Evolutionary conservation across 2,888 invertebrate species (phyloP), one percentile per base, ranked within the genome.

Genomic region (Pteria penguin): DNA sequence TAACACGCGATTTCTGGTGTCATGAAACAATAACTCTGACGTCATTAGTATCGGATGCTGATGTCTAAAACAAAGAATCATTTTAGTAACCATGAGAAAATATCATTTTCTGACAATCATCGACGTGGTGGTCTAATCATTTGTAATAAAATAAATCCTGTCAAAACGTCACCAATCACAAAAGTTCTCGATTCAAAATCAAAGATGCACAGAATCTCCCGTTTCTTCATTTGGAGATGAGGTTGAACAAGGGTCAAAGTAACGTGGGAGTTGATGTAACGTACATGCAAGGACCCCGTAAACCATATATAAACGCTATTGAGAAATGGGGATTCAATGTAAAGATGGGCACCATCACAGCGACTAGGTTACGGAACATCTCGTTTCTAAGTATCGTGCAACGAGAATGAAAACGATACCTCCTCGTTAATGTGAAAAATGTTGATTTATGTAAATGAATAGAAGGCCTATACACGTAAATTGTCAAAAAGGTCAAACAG

Each of bases 361-460:
- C 18, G 27, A 14, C 22, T 60, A 24, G 22, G 11, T 26, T 26
- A 26, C 27, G 27, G 27, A 60, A 24, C 24, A 60, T 60, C 26
- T 26, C 27, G 26, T 26, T 60, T 60, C 60, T 27, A 60, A 45
- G 27, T 60, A 18, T 69, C 67, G 69, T 70, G 75, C 69, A 65
- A 62, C 54, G 63, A 67, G 75, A 52, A 18, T 69, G 72, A 69
- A 77, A 70, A 69, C 24, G 62, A 70, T 77, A 63, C 65, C 33
- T 27, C 55, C 55, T 62, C 29, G 45, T 69, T 36, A 58, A 22
- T 65, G 72, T 72, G 60, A 52, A 63, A 45, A 65, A 65, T 63
- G 52, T 33, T 77, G 76, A 77, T 77, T 77, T 77, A 77, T 77
- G 68, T 69, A 72, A 77, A 77, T 68, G 54, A 32, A 24, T 33